Evolutionary conservation across 1,140 invertebrate species (phyloP).

Genomic region (Drosophila hydei): DNA sequence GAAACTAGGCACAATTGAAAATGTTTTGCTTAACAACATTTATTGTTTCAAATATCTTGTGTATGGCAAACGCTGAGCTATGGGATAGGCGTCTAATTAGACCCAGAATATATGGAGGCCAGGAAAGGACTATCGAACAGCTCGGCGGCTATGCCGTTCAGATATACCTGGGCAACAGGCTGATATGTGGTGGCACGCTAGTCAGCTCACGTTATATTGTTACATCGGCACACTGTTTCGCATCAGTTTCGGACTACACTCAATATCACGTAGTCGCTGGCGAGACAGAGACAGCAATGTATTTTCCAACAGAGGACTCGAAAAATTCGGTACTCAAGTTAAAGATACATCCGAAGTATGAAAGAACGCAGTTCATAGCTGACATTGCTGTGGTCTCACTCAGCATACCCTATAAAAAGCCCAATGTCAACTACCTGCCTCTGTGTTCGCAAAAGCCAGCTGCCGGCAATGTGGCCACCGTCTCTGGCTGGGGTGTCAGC

Average conservation of each 20-base stretch:
- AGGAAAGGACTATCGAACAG: neutral
- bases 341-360: conserved; percentile 34
- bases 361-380: conserved; percentile 28
- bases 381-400: conserved; percentile 49
- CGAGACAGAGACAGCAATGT: neutral
- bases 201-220: conserved; percentile 30
- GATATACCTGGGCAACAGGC: neutral
- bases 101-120: conserved; percentile 26
- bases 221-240: conserved; percentile 47
- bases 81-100: neutral
- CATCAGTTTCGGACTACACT: neutral
- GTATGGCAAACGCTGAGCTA: neutral
- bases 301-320: neutral
- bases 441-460: conserved; percentile 17
- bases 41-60: neutral
- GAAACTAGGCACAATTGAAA: neutral
- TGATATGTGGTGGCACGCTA: conserved; percentile 39
- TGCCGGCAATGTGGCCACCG: conserved; percentile 8
- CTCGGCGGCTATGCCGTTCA: conserved; percentile 46
- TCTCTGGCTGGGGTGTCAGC: conserved; percentile 39
- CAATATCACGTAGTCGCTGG: conserved; percentile 31
- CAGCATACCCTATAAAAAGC: neutral
- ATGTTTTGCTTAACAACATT: conserved; percentile 14
- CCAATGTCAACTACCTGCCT: conserved; percentile 16
- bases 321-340: conserved; percentile 10